Evolutionary conservation across 2,113 vertebrate species (phyloP), one percentile per base, ranked within the genome.

Genomic region (Caretta caretta): DNA sequence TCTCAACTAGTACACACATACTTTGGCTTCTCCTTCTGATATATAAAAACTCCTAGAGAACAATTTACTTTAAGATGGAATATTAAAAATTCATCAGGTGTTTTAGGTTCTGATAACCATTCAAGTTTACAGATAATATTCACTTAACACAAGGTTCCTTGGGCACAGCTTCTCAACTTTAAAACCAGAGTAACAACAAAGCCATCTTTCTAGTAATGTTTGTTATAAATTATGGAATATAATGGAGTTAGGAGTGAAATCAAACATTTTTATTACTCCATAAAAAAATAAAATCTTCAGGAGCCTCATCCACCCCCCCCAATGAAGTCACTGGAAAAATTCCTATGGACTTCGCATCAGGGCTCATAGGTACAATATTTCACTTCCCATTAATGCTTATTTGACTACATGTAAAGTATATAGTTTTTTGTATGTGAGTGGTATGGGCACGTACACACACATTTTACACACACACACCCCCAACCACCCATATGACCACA

Each of bases 21-120:
- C 14, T 16, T 22, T 72, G 65, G 19, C 35, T 72, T 22, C 16
- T n/a, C 65, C 38, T 72, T 80, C 72, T 29, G n/a, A 86, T 46
- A 83, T 12, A 86, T 94, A 95, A 92, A 3, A 49, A 87, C 50
- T 49, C 46, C 83, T 79, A 48, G 82, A 93, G 31, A 94, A 13
- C 10, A 65, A 85, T 91, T 93, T 90, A 90, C 89, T 96, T 93
- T 91, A 92, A 85, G n/a, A 87, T 83, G 53, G 88, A 42, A 65
- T 14, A 2, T 12, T 72, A 92, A 81, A 54, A 48, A 97, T 96
- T 95, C 92, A 92, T 90, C 75, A 81, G 46, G 8, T 80, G 91
- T 62, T 83, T 57, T 84, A 93, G 27, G 81, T 46, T 92, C 65
- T 90, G 65, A 89, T 91, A 96, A 88, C 46, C 22, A 25, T 59